Percentiles rank a stretch among this genome's conserved stretches.
phyloP scores from a whole-genome alignment of 2,888 invertebrate genomes.

The Cordilura impudica region DNA sequence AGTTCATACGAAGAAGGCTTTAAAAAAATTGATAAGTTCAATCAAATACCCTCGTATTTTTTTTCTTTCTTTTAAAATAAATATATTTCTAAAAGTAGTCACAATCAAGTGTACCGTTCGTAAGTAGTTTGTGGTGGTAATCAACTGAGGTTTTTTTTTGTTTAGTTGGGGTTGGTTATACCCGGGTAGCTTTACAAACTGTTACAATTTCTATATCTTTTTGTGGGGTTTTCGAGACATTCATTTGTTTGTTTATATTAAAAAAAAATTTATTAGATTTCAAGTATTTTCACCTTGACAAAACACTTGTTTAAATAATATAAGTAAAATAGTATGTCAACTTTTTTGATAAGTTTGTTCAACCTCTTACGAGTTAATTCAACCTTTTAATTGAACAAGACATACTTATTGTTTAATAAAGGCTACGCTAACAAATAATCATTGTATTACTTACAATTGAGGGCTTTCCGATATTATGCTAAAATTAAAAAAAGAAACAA shows the following conservation, averaged over 20 bases:
- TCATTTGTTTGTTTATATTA: not conserved
- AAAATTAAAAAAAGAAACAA: conserved; percentile 13
- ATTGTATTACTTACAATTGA: conserved; percentile 41
- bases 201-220: not conserved
- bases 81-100: no score
- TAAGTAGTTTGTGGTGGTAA: not conserved
- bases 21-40: not conserved
- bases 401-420: not conserved
- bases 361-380: not conserved
- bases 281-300: conserved; percentile 1
- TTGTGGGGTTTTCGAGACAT: not conserved
- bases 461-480: conserved; percentile 32
- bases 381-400: not conserved
- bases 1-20: not conserved
- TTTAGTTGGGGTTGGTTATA: not conserved
- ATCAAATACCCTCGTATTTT: not conserved
- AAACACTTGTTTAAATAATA: conserved; percentile 12
- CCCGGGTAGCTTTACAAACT: not conserved
- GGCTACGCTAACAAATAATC: not conserved
- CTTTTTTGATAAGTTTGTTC: conserved; percentile 7
- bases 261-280: not conserved
- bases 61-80: not conserved
- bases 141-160: not conserved
- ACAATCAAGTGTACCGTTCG: no score
- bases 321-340: not conserved